Base-by-base conservation (phyloP, 2,113 vertebrate genomes). In the Sebastes schlegelii region DNA sequence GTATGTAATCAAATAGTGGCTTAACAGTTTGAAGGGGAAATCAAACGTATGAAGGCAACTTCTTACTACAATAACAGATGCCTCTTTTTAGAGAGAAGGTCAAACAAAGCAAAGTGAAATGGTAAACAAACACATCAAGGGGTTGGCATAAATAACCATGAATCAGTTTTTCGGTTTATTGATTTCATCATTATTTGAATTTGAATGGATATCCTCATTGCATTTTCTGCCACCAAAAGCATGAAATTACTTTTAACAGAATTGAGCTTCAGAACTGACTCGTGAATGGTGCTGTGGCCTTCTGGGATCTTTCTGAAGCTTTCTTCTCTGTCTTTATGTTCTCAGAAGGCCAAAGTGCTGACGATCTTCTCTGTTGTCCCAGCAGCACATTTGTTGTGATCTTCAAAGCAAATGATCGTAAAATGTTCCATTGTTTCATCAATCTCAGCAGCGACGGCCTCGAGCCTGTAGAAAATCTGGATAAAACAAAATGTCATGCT, bases 371-470 rank as follows among this genome's bases (percentile, higher is more conserved):
- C 23, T 51, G 69, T 57, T 55, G 55, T 68, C 69, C 2, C 42
- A 34, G 65, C 17, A 40, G 68, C 40, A 65, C 61, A 63, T 63
- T 68, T 52, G 73, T 48, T 68, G 61, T 46, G 74, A 68, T 79
- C 40, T 40, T 74, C 48, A 71, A 34, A 80, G 19, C 8, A 21
- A 42, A 58, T 49, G 2, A 58, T 58, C 16, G 42, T 23, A 42
- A 60, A 49, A 55, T 62, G 17, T 42, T 42, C 49, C 55, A 48
- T 42, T 46, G 40, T 77, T 55, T n/a, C 11, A 21, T 77, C 54
- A 72, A 0, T 51, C 26, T 34, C 42, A 21, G 48, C 40, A 54
- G 26, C 2, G 7, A 57, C n/a, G 5, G 43, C 58, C 12, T 70
- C 65, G 49, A 13, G 58, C n/a, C n/a, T 16, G n/a, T 21, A 26